Evolutionary conservation across 2,797 vertebrate species (phyloP), one percentile per base, ranked within the genome.

Genomic region (Setipinna tenuifilis): DNA sequence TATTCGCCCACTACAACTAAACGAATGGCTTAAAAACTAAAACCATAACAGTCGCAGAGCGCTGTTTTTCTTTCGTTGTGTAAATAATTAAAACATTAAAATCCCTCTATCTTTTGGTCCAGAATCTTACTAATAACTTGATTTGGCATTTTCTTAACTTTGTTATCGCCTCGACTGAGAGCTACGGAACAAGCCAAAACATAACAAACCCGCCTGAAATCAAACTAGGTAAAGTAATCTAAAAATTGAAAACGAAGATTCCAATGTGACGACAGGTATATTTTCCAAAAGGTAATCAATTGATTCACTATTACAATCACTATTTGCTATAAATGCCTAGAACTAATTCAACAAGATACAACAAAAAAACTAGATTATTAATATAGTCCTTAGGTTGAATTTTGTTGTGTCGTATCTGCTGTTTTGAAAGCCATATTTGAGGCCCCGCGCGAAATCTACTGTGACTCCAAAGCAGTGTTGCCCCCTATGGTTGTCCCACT

Each of bases 181-280:
- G 58, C 6, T 16, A 16, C 23, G 2, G 59, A 61, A 6, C 0
- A 14, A 68, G 62, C 23, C 41, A 28, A 12, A 71, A 50, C 50
- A 14, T 31, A 4, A 90, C 3, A 81, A 87, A 85, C 94, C 92
- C 95, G 95, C 95, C 92, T 23, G 90, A 95, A 93, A 88, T 90
- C 94, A 91, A 95, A 89, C 90, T 0, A 41, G 35, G 85, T 83
- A 87, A 86, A 91, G 54, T 0, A 48, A 88, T 57, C 81, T 90
- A 81, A 88, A 81, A 23, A 57, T 89, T 6, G 1, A 6, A 23
- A 54, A n/a, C 65, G 41, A 81, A 21, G 90, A 92, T 94, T 93
- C 90, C 86, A 83, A 21, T 46, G 23, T 57, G 44, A 50, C 17
- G 46, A 35, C 35, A 21, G 9, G 10, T n/a, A 54, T 54, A 54